phyloP scores from a whole-genome alignment of 2,797 vertebrate species.

The Poecilia wingei region DNA sequence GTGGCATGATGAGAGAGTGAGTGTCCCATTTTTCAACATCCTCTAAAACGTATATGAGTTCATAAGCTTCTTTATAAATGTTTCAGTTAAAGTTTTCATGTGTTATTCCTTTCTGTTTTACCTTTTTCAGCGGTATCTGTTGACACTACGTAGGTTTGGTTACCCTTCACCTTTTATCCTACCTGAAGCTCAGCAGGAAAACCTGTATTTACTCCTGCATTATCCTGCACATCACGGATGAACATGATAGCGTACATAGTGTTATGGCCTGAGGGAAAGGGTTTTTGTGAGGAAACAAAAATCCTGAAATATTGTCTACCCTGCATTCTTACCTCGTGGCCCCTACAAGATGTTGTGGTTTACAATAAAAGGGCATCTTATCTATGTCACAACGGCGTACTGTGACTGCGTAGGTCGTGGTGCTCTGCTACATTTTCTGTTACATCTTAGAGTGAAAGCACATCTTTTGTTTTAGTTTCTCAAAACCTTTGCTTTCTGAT shows the following conservation, averaged over 20 bases:
- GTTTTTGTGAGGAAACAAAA: conserved; percentile 3
- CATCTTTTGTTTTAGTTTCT: neutral
- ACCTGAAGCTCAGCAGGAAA: conserved; percentile 4
- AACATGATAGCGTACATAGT: conserved; percentile 11
- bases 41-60: conserved; percentile 20
- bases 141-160: neutral
- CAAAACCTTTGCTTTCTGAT: conserved; percentile 8
- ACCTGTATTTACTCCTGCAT: neutral
- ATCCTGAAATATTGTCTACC: conserved; percentile 37
- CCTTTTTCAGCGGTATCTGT: neutral
- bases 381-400: too few relatives aligned
- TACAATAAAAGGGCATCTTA: neutral
- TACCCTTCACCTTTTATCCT: conserved; percentile 6
- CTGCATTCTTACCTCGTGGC: neutral
- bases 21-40: conserved; percentile 31
- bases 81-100: conserved; percentile 11
- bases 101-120: conserved; percentile 6
- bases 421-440: neutral
- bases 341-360: neutral
- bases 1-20: conserved; percentile 22
- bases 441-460: neutral
- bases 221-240: conserved; percentile 1
- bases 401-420: neutral
- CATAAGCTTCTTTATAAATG: conserved; percentile 31
- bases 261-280: conserved; percentile 2